Evolutionary conservation across 2,888 invertebrate genomes (phyloP).

Genomic region (Mythimna ferrago): DNA sequence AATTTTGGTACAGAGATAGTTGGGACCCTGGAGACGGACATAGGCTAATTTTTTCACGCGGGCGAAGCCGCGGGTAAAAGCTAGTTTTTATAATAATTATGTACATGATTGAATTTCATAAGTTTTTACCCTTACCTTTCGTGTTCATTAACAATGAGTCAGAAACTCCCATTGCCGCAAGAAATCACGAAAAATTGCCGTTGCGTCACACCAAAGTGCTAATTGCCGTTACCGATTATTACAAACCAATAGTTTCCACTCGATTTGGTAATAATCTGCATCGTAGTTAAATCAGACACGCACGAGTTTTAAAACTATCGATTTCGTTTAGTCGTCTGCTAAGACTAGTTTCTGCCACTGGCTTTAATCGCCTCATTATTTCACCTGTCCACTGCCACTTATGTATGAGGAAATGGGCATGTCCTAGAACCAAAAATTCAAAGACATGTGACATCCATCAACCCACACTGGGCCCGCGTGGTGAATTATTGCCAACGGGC

Average conservation of each 20-base stretch:
- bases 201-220: slow-evolving; percentile 82
- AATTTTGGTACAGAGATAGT: too few species aligned
- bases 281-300: slow-evolving; percentile 65
- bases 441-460: too few species aligned
- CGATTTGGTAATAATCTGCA: slow-evolving; percentile 77
- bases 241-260: slow-evolving; percentile 82
- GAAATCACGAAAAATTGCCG: slow-evolving; percentile 83
- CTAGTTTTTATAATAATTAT: slow-evolving; percentile 11
- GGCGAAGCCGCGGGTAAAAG: too few species aligned
- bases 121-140: slow-evolving; percentile 66
- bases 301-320: slow-evolving; percentile 63
- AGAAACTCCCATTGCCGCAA: slow-evolving; percentile 81
- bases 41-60: too few species aligned
- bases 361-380: background rate
- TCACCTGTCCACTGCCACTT: too few species aligned
- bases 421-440: too few species aligned
- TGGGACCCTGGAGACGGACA: too few species aligned
- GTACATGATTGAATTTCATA: slow-evolving; percentile 15
- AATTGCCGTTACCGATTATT: slow-evolving; percentile 86
- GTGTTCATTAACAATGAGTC: slow-evolving; percentile 86
- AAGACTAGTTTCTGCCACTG: slow-evolving; percentile 2
- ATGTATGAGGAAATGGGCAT: too few species aligned
- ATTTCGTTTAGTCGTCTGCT: slow-evolving; percentile 54
- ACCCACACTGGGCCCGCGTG: too few species aligned
- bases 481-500: too few species aligned